Evolutionary conservation across 2,113 vertebrate species (phyloP).

Genomic region (Columbina picui): DNA sequence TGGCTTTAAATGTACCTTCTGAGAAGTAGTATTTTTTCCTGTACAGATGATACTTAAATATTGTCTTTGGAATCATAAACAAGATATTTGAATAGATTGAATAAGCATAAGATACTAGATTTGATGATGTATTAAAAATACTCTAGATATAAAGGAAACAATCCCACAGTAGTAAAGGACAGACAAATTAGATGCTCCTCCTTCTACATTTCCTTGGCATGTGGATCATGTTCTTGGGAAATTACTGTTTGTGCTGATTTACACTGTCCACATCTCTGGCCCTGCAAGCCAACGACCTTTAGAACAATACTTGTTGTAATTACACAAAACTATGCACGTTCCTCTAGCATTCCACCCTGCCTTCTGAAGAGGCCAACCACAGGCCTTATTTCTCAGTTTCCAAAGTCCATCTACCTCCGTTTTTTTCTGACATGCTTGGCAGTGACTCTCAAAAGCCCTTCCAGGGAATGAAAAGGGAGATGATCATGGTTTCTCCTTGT

Average conservation of each 20-base stretch:
- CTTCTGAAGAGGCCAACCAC: background rate
- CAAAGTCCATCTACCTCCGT: background rate
- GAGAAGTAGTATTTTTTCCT: background rate
- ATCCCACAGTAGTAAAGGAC: background rate
- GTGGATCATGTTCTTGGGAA: background rate
- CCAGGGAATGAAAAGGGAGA: background rate
- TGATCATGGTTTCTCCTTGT: background rate
- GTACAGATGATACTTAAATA: background rate
- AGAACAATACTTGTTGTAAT: background rate
- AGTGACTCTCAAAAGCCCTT: background rate
- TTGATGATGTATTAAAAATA: background rate
- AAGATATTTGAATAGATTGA: background rate
- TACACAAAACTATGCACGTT: background rate
- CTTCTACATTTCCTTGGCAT: background rate
- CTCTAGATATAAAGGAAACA: background rate
- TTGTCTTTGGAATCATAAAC: background rate
- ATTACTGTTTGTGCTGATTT: background rate
- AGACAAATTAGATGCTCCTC: background rate
- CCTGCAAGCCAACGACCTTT: background rate
- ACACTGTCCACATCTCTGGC: background rate
- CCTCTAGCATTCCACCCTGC: background rate
- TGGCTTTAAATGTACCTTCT: background rate
- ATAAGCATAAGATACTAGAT: background rate
- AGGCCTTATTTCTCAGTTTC: background rate
- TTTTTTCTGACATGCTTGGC: background rate